Percentiles rank a stretch among this genome's conserved stretches.
phyloP scores from a whole-genome alignment of 2,113 vertebrate species.

The Pampusana beccarii region DNA sequence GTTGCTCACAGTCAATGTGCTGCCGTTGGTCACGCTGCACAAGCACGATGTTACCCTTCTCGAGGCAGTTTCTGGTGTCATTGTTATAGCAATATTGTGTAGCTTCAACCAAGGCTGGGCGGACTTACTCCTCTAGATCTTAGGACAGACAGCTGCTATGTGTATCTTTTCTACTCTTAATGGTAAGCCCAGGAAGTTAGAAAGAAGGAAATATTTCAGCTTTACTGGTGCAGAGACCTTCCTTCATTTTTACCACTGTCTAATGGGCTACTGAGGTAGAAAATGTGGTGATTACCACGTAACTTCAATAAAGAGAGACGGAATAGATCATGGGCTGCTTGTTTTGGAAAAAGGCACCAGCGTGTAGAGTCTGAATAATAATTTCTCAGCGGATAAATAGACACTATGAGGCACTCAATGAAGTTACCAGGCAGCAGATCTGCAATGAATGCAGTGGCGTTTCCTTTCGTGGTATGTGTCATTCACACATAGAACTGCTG shows the following conservation, averaged over 20 bases:
- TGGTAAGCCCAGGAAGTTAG: neutral
- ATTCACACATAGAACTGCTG: neutral
- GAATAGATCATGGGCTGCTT: neutral
- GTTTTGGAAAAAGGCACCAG: neutral
- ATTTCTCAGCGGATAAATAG: neutral
- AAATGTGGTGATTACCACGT: neutral
- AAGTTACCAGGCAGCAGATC: neutral
- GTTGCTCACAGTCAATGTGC: neutral
- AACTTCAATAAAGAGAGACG: neutral
- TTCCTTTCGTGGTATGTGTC: rapidly evolving
- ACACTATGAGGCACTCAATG: neutral
- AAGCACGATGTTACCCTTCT: neutral
- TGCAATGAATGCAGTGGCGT: neutral
- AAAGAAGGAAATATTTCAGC: neutral
- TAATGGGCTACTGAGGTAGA: neutral
- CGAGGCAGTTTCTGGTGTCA: neutral
- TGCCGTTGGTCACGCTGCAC: rapidly evolving
- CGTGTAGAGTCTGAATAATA: neutral
- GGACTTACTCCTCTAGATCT: neutral
- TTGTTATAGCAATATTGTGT: neutral
- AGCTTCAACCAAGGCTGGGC: neutral
- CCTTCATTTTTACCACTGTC: neutral
- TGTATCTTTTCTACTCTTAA: neutral
- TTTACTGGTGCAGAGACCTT: neutral
- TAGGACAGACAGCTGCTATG: rapidly evolving